Evolutionary conservation across 2,888 invertebrate species (phyloP).

Genomic region (Leptura quadrifasciata): DNA sequence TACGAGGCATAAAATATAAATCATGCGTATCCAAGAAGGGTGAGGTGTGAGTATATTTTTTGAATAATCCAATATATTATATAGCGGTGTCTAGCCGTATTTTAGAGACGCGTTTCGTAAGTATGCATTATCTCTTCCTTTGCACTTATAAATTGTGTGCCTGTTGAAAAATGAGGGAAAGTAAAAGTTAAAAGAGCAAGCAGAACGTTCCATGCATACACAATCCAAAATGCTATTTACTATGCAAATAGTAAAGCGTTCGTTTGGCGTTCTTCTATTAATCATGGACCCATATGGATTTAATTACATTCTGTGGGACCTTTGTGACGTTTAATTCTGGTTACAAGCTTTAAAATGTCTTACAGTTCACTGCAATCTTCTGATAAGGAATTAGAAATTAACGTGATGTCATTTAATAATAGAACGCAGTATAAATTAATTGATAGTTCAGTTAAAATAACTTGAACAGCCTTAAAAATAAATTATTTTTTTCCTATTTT

Average conservation of each 20-base stretch:
- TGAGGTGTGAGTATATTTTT: neutral
- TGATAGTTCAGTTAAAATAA: too few species aligned
- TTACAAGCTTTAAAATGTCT: neutral
- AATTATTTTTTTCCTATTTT: too few species aligned
- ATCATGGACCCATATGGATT: neutral
- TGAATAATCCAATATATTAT: neutral
- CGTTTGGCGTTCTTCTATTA: constrained; percentile 3
- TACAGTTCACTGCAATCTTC: neutral
- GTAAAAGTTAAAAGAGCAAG: constrained; percentile 5
- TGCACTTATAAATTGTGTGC: neutral
- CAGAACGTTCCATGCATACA: constrained; percentile 1
- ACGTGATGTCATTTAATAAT: too few species aligned
- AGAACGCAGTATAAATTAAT: too few species aligned
- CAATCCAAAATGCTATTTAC: constrained; percentile 2
- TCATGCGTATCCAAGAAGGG: neutral
- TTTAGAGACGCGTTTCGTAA: neutral
- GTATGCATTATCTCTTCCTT: neutral
- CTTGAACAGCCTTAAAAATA: too few species aligned
- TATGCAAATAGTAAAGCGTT: constrained; percentile 16
- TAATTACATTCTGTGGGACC: neutral
- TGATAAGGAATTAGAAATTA: neutral
- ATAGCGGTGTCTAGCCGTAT: neutral
- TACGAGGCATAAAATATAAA: neutral
- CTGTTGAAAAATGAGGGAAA: constrained; percentile 11
- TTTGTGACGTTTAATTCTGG: neutral